Percentiles rank a stretch among this genome's conserved stretches.
Conservation (phyloP, 2,113 vertebrate genomes). For the Narcine bancroftii region DNA sequence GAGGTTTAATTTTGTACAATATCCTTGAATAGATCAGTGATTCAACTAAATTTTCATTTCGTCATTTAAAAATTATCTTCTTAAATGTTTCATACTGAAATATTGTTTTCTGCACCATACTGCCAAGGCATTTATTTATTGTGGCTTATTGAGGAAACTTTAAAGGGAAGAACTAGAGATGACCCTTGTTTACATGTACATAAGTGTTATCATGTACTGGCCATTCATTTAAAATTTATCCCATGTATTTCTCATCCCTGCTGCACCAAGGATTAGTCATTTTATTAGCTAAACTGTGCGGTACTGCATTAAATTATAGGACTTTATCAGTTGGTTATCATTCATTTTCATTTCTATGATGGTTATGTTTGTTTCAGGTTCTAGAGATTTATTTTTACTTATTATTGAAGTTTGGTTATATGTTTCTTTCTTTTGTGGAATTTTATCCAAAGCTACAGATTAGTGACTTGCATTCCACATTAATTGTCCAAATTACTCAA, state of each 20-base stretch:
- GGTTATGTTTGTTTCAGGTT: neutral
- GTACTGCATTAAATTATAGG: neutral
- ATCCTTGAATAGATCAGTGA: neutral
- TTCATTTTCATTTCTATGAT: too few relatives aligned
- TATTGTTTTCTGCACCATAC: neutral
- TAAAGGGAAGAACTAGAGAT: neutral
- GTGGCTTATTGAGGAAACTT: neutral
- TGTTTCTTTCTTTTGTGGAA: neutral
- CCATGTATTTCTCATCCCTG: neutral
- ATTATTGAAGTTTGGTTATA: neutral
- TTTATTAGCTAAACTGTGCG: neutral
- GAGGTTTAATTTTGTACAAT: neutral
- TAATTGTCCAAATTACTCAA: neutral
- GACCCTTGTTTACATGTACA: neutral
- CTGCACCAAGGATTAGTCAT: neutral
- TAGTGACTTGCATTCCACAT: neutral
- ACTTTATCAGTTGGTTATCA: neutral
- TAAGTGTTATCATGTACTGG: neutral
- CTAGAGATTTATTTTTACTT: neutral
- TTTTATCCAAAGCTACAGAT: neutral
- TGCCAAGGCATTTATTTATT: neutral
- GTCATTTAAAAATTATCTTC: neutral
- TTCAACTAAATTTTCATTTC: neutral
- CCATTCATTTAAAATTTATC: neutral
- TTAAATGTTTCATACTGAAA: neutral